A percentile compares a stretch with the other conserved stretches of the same genome.
Evolutionary conservation across 2,113 vertebrate species (phyloP).

Genomic region (Podarcis cretensis): DNA sequence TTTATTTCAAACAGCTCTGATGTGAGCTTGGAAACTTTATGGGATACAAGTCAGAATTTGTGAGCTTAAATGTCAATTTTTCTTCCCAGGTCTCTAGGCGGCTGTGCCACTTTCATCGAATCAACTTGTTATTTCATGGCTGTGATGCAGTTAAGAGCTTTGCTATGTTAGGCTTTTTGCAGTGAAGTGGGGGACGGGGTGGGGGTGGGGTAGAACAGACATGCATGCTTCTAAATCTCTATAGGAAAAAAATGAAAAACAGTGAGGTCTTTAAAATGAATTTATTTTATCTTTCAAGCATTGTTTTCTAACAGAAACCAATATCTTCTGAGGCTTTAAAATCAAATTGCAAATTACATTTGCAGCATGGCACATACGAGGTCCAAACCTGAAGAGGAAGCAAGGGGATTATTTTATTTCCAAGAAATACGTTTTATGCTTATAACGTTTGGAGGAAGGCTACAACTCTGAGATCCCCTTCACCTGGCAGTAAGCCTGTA

Average conservation of each 20-base stretch:
- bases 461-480: background rate
- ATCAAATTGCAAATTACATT: background rate
- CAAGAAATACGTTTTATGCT: background rate
- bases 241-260: conserved; percentile 31
- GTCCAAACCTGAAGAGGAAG: background rate
- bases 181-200: background rate
- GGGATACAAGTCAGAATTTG: background rate
- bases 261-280: background rate
- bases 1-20: conserved; percentile 19
- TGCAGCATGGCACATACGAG: background rate
- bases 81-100: conserved; percentile 15
- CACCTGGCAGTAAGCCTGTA: background rate
- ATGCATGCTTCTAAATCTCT: conserved; percentile 11
- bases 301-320: background rate
- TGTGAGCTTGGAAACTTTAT: background rate
- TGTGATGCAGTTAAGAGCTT: conserved; percentile 43
- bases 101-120: conserved; percentile 12
- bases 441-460: background rate
- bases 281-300: conserved; percentile 36
- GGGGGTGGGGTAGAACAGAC: conserved; percentile 4
- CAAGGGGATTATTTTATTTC: background rate
- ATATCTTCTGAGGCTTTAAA: background rate
- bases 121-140: conserved; percentile 36
- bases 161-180: background rate
- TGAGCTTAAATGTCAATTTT: conserved; percentile 3